phyloP scores from a whole-genome alignment of 1,140 invertebrate species.

The Parapsyche elsis region DNA sequence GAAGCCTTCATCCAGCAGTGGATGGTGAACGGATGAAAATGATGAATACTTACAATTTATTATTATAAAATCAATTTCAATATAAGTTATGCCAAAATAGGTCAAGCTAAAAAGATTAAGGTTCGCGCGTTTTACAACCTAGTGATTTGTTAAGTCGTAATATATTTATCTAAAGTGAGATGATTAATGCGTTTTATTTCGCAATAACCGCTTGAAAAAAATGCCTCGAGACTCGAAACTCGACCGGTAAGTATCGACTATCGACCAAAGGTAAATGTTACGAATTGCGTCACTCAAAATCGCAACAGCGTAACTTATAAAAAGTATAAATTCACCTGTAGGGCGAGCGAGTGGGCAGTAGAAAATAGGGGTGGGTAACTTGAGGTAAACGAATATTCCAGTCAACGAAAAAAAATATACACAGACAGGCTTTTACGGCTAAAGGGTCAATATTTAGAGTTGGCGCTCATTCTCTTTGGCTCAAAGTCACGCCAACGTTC shows the following conservation, averaged over 20 bases:
- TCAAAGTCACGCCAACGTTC: slow-evolving; percentile 17
- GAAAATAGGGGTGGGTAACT: neutral
- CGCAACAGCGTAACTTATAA: neutral
- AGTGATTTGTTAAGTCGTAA: slow-evolving; percentile 1
- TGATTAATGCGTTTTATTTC: slow-evolving; percentile 14
- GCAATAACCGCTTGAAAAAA: neutral
- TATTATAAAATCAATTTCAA: too few relatives aligned
- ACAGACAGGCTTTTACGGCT: slow-evolving; percentile 2
- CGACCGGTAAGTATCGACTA: neutral
- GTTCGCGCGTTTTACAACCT: too few relatives aligned
- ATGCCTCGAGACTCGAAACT: neutral
- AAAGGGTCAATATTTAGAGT: slow-evolving; percentile 23
- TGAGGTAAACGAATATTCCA: neutral
- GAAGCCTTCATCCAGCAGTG: too few relatives aligned
- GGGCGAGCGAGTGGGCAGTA: neutral
- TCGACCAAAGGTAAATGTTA: slow-evolving; percentile 18
- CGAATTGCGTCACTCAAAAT: slow-evolving; percentile 4
- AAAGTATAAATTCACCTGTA: neutral
- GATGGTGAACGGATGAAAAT: too few relatives aligned
- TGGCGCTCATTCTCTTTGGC: neutral
- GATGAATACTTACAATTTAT: too few relatives aligned
- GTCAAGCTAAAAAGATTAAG: too few relatives aligned
- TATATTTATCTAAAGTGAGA: slow-evolving; percentile 3
- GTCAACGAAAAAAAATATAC: neutral
- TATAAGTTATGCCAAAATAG: too few relatives aligned